phyloP scores from a whole-genome alignment of 2,797 vertebrate genomes.

The Gymnoscopelus microlampas region DNA sequence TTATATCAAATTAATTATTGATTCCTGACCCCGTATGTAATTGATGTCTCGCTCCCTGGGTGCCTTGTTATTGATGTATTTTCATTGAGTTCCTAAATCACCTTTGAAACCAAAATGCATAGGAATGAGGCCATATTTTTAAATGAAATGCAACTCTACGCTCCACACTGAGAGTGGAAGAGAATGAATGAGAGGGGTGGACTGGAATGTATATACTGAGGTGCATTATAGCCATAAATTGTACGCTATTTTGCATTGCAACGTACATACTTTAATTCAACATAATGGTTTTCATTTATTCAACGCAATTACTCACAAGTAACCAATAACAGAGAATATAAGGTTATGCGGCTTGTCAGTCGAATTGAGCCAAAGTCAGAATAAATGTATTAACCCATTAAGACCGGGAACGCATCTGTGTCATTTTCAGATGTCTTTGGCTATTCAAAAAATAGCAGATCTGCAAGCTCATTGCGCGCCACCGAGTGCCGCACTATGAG shows the following conservation, averaged over 20 bases:
- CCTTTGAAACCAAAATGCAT: constrained; percentile 26
- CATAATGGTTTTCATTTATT: no score
- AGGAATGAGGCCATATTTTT: constrained; percentile 10
- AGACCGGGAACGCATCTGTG: no score
- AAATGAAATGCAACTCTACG: constrained; percentile 16
- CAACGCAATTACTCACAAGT: no score
- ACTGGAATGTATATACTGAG: constrained; percentile 13
- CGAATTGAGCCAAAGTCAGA: not conserved
- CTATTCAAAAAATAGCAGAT: no score
- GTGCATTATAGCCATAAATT: constrained; percentile 27
- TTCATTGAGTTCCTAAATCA: constrained; percentile 24
- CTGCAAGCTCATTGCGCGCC: no score
- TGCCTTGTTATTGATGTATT: constrained; percentile 59
- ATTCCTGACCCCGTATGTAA: constrained; percentile 57
- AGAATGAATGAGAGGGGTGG: constrained; percentile 19
- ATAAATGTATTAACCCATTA: no score
- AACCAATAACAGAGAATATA: not conserved
- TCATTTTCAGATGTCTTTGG: no score
- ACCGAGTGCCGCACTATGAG: no score
- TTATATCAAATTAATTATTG: constrained; percentile 76
- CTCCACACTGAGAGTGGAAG: constrained; percentile 19
- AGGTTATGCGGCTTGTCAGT: constrained; percentile 25
- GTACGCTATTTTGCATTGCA: constrained; percentile 27
- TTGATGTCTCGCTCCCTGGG: constrained; percentile 62
- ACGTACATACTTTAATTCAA: no score